Evolutionary conservation across 2,888 invertebrate genomes (phyloP), one percentile per base, ranked within the genome.

Genomic region (Molanna angustata): DNA sequence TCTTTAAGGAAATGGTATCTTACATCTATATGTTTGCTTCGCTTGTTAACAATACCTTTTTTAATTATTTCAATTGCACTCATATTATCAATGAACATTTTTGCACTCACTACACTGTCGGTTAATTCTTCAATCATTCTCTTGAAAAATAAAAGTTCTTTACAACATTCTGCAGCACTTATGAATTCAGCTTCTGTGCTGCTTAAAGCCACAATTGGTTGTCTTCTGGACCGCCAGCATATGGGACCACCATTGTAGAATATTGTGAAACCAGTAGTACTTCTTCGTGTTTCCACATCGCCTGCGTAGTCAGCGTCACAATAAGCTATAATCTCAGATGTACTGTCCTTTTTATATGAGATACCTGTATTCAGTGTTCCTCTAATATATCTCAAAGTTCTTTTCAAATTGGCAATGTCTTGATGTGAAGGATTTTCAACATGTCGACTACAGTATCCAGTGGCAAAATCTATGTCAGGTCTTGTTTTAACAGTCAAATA

Each of bases 21-120:
- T n/a, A 35, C 35, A 35, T 35, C 35, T 35, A 35, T 35, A n/a
- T 35, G 35, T 14, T 35, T 35, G 9, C 13, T 13, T 35, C 35
- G 9, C 14, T 35, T 35, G 14, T 35, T 35, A 35, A 35, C 9
- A 13, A 14, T 13, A 35, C 35, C 35, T 14, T 13, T 14, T 35
- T 35, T 35, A 35, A 35, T 35, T 35, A 35, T 13, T 14, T 35
- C 13, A 35, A 35, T 35, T 4, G 35, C 9, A 35, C 35, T 35
- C 14, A 13, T 11, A 14, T 35, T 35, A 35, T 35, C 35, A 35
- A 35, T 35, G 14, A 13, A 13, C 14, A 35, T 13, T 13, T 13
- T 35, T 35, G 14, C 14, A 35, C 14, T 35, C 35, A 35, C 35
- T 35, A 13, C 35, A 35, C 35, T 35, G 35, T 14, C 9, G 13